Percentiles rank a stretch among this genome's conserved stretches.
phyloP scores from a whole-genome alignment of 2,113 vertebrate species.

The Gulo gulo region DNA sequence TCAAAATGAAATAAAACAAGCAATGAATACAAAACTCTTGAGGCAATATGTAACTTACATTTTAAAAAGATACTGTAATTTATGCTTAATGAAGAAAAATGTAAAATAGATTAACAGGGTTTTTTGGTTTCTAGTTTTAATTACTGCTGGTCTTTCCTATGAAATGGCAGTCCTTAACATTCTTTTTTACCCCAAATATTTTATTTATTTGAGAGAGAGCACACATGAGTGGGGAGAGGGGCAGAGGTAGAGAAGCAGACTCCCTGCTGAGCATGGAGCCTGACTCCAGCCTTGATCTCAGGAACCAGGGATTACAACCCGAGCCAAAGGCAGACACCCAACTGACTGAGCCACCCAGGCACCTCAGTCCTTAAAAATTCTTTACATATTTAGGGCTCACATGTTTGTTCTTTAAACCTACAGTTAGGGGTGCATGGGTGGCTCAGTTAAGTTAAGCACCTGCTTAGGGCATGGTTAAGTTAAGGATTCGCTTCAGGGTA shows the following conservation, averaged over 20 bases:
- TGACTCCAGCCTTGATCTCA: not conserved
- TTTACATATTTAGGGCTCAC: not conserved
- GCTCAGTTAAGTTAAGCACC: no score
- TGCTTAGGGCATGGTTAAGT: no score
- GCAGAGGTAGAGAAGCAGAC: not conserved
- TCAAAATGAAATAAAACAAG: not conserved
- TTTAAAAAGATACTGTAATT: not conserved
- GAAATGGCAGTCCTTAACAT: not conserved
- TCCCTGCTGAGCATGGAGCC: not conserved
- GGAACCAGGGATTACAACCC: no score
- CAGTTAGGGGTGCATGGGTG: not conserved
- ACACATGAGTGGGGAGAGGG: not conserved
- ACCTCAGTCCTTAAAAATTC: not conserved
- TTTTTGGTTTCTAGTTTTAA: not conserved
- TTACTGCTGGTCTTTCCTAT: not conserved
- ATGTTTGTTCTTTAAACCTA: not conserved
- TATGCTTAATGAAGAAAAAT: constrained; percentile 38
- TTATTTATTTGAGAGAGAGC: not conserved
- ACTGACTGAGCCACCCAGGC: no score
- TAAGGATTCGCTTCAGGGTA: no score
- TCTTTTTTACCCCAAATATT: not conserved
- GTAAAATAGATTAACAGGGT: not conserved
- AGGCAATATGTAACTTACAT: not conserved
- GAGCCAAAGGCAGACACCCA: no score
- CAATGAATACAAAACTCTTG: not conserved